These are phyloP conservation scores for Coregonus ussuriensis DNA, from an alignment of 2,797 vertebrate species.

Conservation along the genomic window DNA sequence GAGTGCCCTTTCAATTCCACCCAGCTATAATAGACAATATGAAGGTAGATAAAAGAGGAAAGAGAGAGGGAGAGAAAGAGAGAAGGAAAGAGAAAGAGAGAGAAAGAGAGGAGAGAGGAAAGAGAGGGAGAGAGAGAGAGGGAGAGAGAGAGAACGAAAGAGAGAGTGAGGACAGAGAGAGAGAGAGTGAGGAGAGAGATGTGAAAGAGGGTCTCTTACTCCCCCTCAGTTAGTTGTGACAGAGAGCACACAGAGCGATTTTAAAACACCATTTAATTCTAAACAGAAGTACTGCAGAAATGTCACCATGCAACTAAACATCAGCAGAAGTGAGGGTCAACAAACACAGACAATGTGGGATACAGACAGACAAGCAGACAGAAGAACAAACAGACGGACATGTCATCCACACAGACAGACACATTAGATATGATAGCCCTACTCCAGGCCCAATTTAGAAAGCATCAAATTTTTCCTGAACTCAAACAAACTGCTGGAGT, in stretches of 20 bases:
- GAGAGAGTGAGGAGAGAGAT: no score
- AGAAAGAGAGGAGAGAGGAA: not conserved
- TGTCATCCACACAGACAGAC: not conserved
- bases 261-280: not conserved
- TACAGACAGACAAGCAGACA: not conserved
- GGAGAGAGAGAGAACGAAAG: no score
- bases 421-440: not conserved
- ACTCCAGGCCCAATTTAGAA: not conserved
- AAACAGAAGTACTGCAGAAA: not conserved
- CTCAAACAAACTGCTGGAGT: not conserved
- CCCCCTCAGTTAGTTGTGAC: not conserved
- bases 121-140: not conserved
- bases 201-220: not conserved
- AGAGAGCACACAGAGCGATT: constrained; percentile 2
- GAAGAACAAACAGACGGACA: not conserved
- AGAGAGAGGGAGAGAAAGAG: not conserved
- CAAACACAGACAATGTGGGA: not conserved
- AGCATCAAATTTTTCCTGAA: not conserved
- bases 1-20: not conserved
- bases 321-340: not conserved
- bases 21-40: not conserved
- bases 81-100: not conserved
- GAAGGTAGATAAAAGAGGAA: not conserved
- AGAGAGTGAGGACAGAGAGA: no score
- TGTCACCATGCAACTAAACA: not conserved